Percentiles rank a stretch among this genome's conserved stretches.
phyloP scores from a whole-genome alignment of 2,797 vertebrate genomes.

The Muscicapa comitata region DNA sequence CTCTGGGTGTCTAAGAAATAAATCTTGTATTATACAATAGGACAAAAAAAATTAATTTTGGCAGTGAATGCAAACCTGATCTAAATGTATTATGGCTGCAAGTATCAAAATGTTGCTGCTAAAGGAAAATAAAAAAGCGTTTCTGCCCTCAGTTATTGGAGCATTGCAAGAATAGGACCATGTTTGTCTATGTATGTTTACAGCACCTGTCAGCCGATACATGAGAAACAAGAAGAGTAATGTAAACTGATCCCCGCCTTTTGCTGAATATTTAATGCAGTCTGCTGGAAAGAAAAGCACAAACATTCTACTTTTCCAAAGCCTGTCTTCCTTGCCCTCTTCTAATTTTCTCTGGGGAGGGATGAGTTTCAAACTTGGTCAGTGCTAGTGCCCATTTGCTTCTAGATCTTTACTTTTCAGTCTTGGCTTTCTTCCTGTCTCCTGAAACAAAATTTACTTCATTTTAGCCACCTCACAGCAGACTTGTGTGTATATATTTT shows the following conservation, averaged over 20 bases:
- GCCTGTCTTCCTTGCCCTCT: slow-evolving; percentile 79
- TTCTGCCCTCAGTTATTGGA: slow-evolving; percentile 65
- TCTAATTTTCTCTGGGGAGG: slow-evolving; percentile 83
- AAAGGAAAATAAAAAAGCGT: slow-evolving; percentile 60
- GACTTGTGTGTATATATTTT: slow-evolving; percentile 91
- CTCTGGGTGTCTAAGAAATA: background rate
- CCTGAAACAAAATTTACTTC: slow-evolving; percentile 86
- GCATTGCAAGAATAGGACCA: slow-evolving; percentile 66
- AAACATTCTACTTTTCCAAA: slow-evolving; percentile 81
- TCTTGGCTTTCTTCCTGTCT: slow-evolving; percentile 86
- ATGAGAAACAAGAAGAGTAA: slow-evolving; percentile 87
- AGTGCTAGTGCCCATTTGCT: slow-evolving; percentile 80
- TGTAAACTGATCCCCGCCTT: slow-evolving; percentile 83
- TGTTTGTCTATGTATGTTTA: slow-evolving; percentile 93
- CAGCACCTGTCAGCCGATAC: slow-evolving; percentile 88
- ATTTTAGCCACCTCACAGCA: slow-evolving; percentile 89
- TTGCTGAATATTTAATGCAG: slow-evolving; percentile 88
- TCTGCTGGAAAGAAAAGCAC: slow-evolving; percentile 80
- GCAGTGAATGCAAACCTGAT: background rate
- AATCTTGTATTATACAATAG: background rate
- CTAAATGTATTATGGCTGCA: background rate
- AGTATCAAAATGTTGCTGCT: background rate
- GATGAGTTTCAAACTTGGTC: slow-evolving; percentile 82
- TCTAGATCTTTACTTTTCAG: slow-evolving; percentile 79
- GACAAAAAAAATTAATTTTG: background rate